Base-by-base conservation (phyloP, 2,797 vertebrate species). In the Sebastes ruberrimus region DNA sequence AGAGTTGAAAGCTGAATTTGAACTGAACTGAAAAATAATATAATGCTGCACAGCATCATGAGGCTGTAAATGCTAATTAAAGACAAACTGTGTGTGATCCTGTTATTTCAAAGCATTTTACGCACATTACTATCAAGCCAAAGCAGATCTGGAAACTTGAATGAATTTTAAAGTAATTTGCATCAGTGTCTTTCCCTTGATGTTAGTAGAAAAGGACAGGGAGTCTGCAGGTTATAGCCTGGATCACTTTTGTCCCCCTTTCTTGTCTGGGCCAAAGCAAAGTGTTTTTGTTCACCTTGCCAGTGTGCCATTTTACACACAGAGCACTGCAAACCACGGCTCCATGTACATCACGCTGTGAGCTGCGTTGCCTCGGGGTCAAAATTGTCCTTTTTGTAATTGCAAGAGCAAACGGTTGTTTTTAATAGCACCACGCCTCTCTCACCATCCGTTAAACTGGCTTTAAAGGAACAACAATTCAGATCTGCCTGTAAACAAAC, bases 261-360 rank as follows among this genome's bases (percentile, higher is more conserved):
- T 35, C 63, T 56, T 30, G 49, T 81, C 68, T 59, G 65, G 0
- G 42, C 52, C 57, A 25, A 59, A 64, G 53, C 28, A 71, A 82
- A 64, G 60, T 73, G 80, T 82, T 78, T 88, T 81, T 87, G 53
- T 82, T 88, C 72, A 76, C 61, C 65, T 71, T 83, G 70, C 46
- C 83, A 66, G 64, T 74, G 33, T 92, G 86, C 71, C 84, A 87
- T 94, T 94, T 61, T 90, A 76, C 86, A 87, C 74, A 84, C 11
- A 38, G 67, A 76, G 52, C 53, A 61, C 67, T 71, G 66, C 35
- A 25, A 67, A 82, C 74, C 56, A 8, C 78, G 10, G 46, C 74
- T 72, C 76, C 73, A 68, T 88, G 86, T 73, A 71, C 65, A 73
- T 78, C 87, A 72, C 1, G 65, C 80, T 81, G 82, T 52, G 80